Evolutionary conservation across 2,113 vertebrate genomes (phyloP).

Genomic region (Rynchops niger): DNA sequence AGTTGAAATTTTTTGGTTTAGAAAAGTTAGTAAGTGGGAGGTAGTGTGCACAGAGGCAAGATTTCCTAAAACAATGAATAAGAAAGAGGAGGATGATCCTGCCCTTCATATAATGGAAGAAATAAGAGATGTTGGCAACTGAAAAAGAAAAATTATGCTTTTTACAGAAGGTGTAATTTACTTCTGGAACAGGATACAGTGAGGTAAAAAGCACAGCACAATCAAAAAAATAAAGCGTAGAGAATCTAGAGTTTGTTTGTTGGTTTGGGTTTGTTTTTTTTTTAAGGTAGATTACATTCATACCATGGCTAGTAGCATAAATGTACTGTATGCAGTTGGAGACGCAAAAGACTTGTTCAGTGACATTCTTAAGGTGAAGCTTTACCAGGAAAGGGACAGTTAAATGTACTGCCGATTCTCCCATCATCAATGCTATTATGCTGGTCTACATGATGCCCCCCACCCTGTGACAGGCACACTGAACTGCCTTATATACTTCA

Average conservation of each 20-base stretch:
- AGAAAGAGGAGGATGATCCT: background rate
- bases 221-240: background rate
- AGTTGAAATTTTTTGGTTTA: background rate
- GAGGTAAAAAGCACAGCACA: background rate
- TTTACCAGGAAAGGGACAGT: background rate
- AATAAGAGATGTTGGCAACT: background rate
- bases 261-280: background rate
- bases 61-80: background rate
- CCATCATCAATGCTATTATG: background rate
- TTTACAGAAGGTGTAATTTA: background rate
- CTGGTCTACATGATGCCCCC: background rate
- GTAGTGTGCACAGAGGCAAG: background rate
- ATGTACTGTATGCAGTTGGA: background rate
- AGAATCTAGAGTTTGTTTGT: background rate
- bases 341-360: background rate
- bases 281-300: background rate
- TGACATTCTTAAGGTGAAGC: background rate
- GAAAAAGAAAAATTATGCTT: background rate
- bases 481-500: background rate
- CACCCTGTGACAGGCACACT: background rate
- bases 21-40: background rate
- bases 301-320: background rate
- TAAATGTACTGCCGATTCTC: background rate
- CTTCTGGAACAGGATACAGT: background rate
- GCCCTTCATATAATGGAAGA: background rate